Base-by-base conservation (phyloP, 2,113 vertebrate species). In the Dissostichus mawsoni region DNA sequence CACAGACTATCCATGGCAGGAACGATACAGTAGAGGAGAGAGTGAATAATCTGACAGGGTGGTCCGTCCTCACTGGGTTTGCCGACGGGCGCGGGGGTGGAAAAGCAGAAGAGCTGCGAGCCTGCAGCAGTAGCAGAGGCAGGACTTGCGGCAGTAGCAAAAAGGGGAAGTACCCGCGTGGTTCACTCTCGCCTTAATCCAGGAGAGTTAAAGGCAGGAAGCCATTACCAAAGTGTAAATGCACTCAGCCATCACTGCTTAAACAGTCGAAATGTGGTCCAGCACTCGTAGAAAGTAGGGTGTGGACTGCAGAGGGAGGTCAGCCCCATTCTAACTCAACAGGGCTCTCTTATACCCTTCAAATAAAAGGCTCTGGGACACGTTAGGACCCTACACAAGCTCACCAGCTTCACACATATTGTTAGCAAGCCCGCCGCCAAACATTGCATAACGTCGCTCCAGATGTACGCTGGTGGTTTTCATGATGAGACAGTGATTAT, bases 181-280 rank as follows among this genome's bases (percentile, higher is more conserved):
- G 16, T 74, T 76, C 76, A 3, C 68, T 76, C 78, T 65, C 16
- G 63, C 74, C 80, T 65, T 84, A 76, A 91, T 90, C 89, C 44
- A 69, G 80, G 82, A 90, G 91, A 90, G 87, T 88, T 84, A 85
- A 74, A 89, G 87, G 77, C 90, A 94, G 90, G 91, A 94, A 95
- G 91, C 77, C 87, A 95, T 95, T 94, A 94, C 81, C 82, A 82
- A 91, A 90, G 92, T 86, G 90, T 91, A 92, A 93, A 93, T 81
- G 88, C 89, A 90, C 83, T 90, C 88, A 88, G 90, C 91, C 87
- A 90, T 86, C 83, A 87, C 89, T 86, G 89, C 83, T 86, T 82
- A 91, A 94, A 89, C 75, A 68, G 67, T 68, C 69, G 14, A 67
- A 90, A 87, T 83, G 83, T 88, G 88, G 68, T 88, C 87, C 81